Base-by-base conservation (phyloP, 2,113 vertebrate genomes). In the Chionomys nivalis region DNA sequence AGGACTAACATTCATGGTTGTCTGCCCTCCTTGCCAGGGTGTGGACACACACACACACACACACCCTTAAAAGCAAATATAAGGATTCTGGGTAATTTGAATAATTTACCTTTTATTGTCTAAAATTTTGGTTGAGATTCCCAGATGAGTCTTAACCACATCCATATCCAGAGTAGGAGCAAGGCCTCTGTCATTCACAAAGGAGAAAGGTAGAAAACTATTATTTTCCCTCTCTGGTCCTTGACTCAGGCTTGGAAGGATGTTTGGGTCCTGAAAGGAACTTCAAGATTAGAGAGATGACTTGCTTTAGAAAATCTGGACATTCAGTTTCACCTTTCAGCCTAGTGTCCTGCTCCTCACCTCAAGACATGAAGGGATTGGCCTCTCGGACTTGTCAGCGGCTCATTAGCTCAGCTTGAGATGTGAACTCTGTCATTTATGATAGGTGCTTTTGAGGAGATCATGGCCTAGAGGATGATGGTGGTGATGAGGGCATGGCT, bases 341-440 rank as follows among this genome's bases (percentile, higher is more conserved):
- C 33, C 52, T n/a, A 12, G 26, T 19, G 55, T 63, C 0, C 1
- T 4, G 10, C 3, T 16, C 5, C 3, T 89, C 0, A 7, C 9
- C 24, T 77, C 12, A 28, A 31, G 19, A 72, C 12, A n/a, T 24
- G 42, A 52, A 81, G n/a, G 7, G n/a, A 16, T n/a, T 42, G 7
- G 16, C 68, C 12, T 82, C 17, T 70, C 0, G 39, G 24, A 78
- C 39, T 16, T 75, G 6, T 75, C 23, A 49, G 58, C 73, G 33
- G 36, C 7, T 63, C 9, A 0, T 24, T 23, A 47, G 88, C 33
- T 42, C 33, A 55, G 17, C 39, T 44, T 33, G 12, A 11, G 33
- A 19, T 52, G 5, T 4, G n/a, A 77, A 8, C 6, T 5, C 39
- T 78, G 4, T 0, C 2, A 17, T 26, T 52, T 14, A 11, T 58